A percentile compares a stretch with the other conserved stretches of the same genome.
Conservation (phyloP, 2,797 vertebrate genomes). For the Etheostoma perlongum region DNA sequence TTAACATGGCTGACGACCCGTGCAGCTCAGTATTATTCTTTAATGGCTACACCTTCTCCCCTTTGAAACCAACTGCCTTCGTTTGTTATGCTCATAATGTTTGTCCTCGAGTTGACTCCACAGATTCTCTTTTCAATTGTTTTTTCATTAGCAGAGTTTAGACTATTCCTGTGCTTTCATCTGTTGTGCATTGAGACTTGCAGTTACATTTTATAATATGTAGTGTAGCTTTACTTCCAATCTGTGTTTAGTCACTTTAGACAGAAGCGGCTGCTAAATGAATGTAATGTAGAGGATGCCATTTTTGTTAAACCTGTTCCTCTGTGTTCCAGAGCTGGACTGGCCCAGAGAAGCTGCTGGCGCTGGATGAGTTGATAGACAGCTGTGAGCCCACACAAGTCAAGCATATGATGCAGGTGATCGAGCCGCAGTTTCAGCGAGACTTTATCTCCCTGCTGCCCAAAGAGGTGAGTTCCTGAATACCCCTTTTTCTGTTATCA, state of each 20-base stretch:
- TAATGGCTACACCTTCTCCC: slow-evolving; percentile 22
- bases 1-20: not conserved
- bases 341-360: slow-evolving; percentile 98
- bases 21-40: slow-evolving; percentile 26
- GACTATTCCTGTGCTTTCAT: not conserved
- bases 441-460: slow-evolving; percentile 99
- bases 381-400: slow-evolving; percentile 99
- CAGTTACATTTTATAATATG: not conserved
- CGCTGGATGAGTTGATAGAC: slow-evolving; percentile 99
- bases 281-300: not conserved
- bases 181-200: not conserved
- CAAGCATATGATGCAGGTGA: slow-evolving; percentile 99
- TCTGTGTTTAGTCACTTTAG: not conserved
- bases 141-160: not conserved
- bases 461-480: slow-evolving; percentile 93
- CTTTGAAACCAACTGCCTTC: slow-evolving; percentile 1
- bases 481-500: slow-evolving; percentile 3
- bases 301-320: not conserved
- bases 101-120: not conserved
- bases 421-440: slow-evolving; percentile 99
- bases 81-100: not conserved
- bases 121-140: not conserved
- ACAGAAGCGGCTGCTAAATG: not conserved
- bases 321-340: slow-evolving; percentile 95
- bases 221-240: not conserved